These are phyloP conservation scores for Conus canariensis DNA, from an alignment of 2,888 invertebrate genomes.

Conservation along the genomic window DNA sequence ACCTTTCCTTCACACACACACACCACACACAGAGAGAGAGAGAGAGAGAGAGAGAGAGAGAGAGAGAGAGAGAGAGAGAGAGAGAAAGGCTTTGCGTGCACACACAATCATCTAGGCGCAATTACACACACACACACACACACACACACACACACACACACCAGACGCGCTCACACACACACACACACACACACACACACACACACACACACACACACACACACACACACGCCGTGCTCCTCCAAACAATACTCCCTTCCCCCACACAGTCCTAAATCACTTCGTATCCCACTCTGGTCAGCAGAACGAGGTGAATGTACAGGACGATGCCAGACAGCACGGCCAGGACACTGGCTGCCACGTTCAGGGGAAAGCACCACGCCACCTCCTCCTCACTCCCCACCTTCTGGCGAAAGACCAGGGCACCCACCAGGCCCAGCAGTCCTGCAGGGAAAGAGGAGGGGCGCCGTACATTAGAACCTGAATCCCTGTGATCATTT, in stretches of 20 bases:
- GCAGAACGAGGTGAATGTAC: background rate
- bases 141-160: no score
- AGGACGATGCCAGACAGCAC: background rate
- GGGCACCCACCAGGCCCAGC: background rate
- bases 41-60: no score
- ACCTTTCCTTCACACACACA: background rate
- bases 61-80: no score
- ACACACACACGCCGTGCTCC: no score
- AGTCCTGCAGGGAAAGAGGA: background rate
- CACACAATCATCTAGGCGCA: conserved; percentile 22
- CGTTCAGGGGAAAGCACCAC: background rate
- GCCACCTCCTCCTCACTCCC: background rate
- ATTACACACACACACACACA: conserved; percentile 6
- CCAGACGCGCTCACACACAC: no score
- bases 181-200: no score
- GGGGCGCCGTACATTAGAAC: background rate
- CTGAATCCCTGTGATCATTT: no score
- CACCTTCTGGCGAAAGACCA: background rate
- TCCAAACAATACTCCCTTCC: no score
- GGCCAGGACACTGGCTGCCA: background rate
- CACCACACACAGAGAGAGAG: background rate
- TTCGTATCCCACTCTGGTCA: background rate
- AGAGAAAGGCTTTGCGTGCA: background rate
- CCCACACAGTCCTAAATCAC: no score
- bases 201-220: no score